These are phyloP conservation scores for Prostheceraeus crozeri DNA, from an alignment of 2,888 invertebrate genomes.

Conservation along the genomic window DNA sequence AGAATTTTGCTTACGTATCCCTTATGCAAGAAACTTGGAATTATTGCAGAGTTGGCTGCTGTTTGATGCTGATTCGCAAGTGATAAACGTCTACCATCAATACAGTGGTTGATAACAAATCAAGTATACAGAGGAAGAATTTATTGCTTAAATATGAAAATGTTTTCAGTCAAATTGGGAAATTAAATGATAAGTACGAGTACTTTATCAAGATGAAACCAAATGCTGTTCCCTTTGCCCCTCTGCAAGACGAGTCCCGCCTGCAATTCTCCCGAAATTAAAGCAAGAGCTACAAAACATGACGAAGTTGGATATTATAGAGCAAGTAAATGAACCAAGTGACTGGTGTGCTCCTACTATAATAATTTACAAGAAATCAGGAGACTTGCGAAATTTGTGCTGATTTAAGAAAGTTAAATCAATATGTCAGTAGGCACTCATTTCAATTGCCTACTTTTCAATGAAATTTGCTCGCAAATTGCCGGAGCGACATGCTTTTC, in stretches of 20 bases:
- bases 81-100: too few species aligned
- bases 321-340: constrained; percentile 33
- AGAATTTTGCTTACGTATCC: constrained; percentile 12
- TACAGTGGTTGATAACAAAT: too few species aligned
- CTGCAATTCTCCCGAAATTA: background rate
- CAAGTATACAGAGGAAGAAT: too few species aligned
- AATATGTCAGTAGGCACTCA: constrained; percentile 18
- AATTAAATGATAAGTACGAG: too few species aligned
- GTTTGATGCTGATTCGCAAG: too few species aligned
- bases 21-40: constrained; percentile 18
- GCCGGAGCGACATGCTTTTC: constrained; percentile 16
- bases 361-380: constrained; percentile 26
- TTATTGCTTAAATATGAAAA: too few species aligned
- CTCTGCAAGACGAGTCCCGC: background rate
- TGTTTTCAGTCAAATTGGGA: too few species aligned
- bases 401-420: constrained; percentile 25
- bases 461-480: constrained; percentile 14
- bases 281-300: constrained; percentile 33
- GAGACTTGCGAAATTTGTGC: constrained; percentile 25
- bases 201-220: too few species aligned
- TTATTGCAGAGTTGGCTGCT: constrained; percentile 21
- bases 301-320: constrained; percentile 26
- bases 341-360: constrained; percentile 28
- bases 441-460: constrained; percentile 29
- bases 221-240: background rate